phyloP scores from a whole-genome alignment of 1,140 invertebrate species.

The Gryllus bimaculatus region DNA sequence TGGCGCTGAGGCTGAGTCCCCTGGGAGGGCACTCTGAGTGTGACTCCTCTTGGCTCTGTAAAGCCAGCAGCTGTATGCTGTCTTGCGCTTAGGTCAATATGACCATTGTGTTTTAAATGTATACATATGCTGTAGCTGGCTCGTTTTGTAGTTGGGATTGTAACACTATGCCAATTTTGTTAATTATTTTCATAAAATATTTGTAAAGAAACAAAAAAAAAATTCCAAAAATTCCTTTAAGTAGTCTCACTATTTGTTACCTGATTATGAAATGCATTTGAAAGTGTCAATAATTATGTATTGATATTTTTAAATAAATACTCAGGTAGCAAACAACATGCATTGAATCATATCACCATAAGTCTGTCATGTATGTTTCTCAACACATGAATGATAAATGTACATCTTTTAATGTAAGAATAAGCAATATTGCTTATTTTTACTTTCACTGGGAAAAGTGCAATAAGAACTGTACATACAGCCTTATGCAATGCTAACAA shows the following conservation, averaged over 20 bases:
- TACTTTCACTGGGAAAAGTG: neutral
- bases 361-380: constrained; percentile 1
- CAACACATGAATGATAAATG: neutral
- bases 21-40: no score
- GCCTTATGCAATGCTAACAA: constrained; percentile 2
- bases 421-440: neutral
- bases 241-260: neutral
- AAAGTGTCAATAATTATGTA: neutral
- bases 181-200: constrained; percentile 2
- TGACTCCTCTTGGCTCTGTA: neutral
- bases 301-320: constrained; percentile 6
- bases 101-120: neutral
- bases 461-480: neutral
- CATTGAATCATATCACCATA: constrained; percentile 5
- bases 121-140: neutral
- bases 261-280: neutral
- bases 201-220: constrained; percentile 1
- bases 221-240: neutral
- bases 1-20: no score
- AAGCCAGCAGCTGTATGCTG: neutral
- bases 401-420: neutral
- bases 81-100: neutral
- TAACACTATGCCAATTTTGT: constrained; percentile 5
- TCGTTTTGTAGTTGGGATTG: neutral
- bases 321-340: neutral